phyloP scores from a whole-genome alignment of 2,113 vertebrate species.

The Riparia riparia region DNA sequence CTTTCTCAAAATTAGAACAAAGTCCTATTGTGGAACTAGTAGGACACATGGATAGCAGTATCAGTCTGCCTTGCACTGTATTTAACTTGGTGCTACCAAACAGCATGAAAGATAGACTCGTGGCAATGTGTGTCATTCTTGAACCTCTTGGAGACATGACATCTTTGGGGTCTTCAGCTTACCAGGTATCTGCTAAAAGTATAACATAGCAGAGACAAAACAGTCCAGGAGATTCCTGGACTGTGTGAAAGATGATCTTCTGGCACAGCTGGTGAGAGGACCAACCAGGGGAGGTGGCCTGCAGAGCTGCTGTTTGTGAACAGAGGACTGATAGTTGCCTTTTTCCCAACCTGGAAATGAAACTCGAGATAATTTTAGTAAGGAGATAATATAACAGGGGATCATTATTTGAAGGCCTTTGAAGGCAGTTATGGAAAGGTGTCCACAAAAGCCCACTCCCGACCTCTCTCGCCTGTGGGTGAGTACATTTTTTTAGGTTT shows the following conservation, averaged over 20 bases:
- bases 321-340: neutral
- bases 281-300: neutral
- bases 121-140: neutral
- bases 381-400: neutral
- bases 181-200: neutral
- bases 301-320: neutral
- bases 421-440: neutral
- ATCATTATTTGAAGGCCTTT: neutral
- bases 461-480: no score
- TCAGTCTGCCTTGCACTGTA: neutral
- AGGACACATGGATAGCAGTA: neutral
- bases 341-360: neutral
- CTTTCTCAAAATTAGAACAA: neutral
- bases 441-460: neutral
- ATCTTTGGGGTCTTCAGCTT: neutral
- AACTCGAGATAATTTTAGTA: neutral
- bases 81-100: neutral
- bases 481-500: neutral
- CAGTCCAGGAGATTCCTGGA: neutral
- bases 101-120: fast-evolving
- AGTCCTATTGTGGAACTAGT: neutral
- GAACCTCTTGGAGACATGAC: neutral
- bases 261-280: neutral
- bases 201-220: neutral
- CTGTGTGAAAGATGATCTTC: neutral